Evolutionary conservation across 2,113 vertebrate species (phyloP), one percentile per base, ranked within the genome.

Genomic region (Indri indri): DNA sequence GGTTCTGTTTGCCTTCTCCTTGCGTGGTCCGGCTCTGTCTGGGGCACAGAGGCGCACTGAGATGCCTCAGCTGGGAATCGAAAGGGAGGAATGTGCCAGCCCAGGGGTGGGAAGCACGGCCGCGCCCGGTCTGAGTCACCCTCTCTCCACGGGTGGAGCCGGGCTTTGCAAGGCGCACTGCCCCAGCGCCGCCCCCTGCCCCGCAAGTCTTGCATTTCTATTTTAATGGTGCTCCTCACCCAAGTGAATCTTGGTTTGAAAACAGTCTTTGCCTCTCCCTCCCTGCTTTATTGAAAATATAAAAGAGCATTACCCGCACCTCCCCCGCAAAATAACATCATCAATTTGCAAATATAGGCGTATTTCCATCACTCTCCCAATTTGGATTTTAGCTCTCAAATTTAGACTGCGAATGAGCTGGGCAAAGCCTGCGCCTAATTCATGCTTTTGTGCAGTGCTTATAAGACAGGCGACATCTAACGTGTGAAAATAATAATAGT

Each of bases 321-420:
- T 10, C 68, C 68, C n/a, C 25, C 81, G 54, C 34, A 37, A n/a
- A 37, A 88, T 57, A 83, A 50, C 63, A 52, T 66, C 32, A 63
- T 80, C 30, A 25, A 40, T 68, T 89, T 85, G 94, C 95, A 94
- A 88, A 88, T 45, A 73, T 13, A 42, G 66, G 63, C 80, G 45
- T 45, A 79, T 92, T 76, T 61, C 83, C 66, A 40, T 81, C 47
- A 40, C 37, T 61, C 61, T 25, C 74, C 71, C 88, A 34, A 61
- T 74, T 32, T 68, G 50, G 40, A 63, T 42, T 84, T 84, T 74
- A 73, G 16, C 88, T 79, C 25, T 91, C 94, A 73, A 22, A 61
- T 68, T 34, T 11, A 22, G 37, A 16, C 71, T 73, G 63, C 4
- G 16, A 66, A 57, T 34, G 37, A 45, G 40, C 30, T 2, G 22